Conservation (phyloP, 2,113 vertebrate genomes). For the Butorides virescens region DNA sequence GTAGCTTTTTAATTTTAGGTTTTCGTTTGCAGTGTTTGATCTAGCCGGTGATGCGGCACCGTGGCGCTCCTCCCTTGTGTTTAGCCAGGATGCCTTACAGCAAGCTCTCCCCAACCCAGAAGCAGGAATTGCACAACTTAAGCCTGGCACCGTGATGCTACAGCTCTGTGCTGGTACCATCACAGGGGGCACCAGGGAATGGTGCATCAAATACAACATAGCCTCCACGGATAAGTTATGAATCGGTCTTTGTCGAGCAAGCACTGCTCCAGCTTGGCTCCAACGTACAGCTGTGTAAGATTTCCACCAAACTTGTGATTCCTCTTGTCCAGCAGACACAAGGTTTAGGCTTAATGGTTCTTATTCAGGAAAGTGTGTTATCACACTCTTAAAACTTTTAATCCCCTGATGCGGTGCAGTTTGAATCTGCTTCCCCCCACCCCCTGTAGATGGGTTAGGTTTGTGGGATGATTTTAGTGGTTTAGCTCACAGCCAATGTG, state of each 20-base stretch:
- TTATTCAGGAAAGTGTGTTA: background rate
- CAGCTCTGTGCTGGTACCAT: background rate
- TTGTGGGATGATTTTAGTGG: background rate
- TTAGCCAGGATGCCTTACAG: background rate
- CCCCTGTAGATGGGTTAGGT: background rate
- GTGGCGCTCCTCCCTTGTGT: background rate
- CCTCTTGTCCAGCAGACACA: background rate
- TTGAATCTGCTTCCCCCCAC: background rate
- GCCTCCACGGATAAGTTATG: background rate
- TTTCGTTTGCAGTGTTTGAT: background rate
- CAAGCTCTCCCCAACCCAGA: background rate
- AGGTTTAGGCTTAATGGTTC: background rate
- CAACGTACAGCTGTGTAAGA: background rate
- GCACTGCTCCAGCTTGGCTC: background rate
- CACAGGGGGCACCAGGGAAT: background rate
- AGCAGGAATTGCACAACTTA: background rate
- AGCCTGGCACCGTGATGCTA: background rate
- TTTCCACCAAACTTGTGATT: background rate
- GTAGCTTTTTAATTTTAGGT: constrained; percentile 12
- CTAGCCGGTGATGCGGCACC: background rate
- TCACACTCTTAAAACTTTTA: background rate
- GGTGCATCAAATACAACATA: background rate
- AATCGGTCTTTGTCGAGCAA: background rate
- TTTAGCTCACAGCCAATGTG: background rate
- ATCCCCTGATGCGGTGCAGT: background rate